A percentile compares a stretch with the other conserved stretches of the same genome.
These are phyloP conservation scores for Phalera bucephala DNA, from an alignment of 2,888 invertebrate genomes.

Conservation along the genomic window DNA sequence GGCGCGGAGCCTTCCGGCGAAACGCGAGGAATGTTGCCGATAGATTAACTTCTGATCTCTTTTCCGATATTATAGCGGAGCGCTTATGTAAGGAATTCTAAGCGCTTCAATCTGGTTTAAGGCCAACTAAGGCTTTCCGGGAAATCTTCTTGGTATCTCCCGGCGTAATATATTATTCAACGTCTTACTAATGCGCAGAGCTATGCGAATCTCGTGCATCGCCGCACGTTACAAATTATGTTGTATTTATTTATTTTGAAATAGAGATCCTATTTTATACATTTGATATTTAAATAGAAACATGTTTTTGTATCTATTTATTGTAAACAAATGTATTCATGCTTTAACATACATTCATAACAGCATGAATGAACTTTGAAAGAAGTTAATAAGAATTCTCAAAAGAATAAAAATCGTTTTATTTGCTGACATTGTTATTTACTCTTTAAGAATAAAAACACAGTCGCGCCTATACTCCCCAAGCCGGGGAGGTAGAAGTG, in stretches of 20 bases:
- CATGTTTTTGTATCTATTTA: too few relatives aligned
- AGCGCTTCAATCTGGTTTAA: conserved; percentile 76
- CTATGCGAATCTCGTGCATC: conserved; percentile 15
- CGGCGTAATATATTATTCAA: conserved; percentile 37
- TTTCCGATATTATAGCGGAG: conserved; percentile 80
- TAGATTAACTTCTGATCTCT: conserved; percentile 83
- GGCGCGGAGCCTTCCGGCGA: conserved; percentile 76
- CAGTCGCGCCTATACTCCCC: too few relatives aligned
- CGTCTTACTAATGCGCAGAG: conserved; percentile 25
- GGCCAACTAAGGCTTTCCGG: conserved; percentile 61
- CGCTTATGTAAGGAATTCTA: conserved; percentile 80
- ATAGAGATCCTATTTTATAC: too few relatives aligned
- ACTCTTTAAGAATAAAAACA: too few relatives aligned
- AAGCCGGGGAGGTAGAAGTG: too few relatives aligned
- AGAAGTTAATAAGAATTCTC: too few relatives aligned
- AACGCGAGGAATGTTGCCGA: conserved; percentile 81
- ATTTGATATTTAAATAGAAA: too few relatives aligned
- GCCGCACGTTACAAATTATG: conserved; percentile 16
- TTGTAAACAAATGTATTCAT: too few relatives aligned
- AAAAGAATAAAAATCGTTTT: too few relatives aligned
- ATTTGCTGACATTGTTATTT: too few relatives aligned
- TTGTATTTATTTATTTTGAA: conserved; percentile 17
- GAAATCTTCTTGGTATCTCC: conserved; percentile 49
- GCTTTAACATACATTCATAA: too few relatives aligned
- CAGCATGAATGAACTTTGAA: too few relatives aligned